phyloP scores from a whole-genome alignment of 2,797 vertebrate species.

The Halcyon chelicuti region DNA sequence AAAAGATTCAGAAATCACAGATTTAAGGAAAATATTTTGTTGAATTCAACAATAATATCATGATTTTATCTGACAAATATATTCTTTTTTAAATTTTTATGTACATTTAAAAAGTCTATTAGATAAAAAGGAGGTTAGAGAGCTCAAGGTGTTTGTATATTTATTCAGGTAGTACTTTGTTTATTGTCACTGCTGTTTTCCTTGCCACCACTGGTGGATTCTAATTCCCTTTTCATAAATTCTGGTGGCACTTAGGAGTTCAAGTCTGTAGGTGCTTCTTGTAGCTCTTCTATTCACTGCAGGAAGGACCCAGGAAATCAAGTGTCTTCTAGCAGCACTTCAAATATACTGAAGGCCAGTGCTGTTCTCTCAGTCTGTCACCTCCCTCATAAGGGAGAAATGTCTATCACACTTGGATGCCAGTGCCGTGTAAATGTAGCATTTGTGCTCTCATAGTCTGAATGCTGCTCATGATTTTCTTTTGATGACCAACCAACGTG shows the following conservation, averaged over 20 bases:
- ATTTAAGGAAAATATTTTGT: constrained; percentile 88
- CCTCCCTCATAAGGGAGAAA: constrained; percentile 76
- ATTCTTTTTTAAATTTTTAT: constrained; percentile 89
- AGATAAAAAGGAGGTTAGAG: constrained; percentile 90
- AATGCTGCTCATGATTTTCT: constrained; percentile 99
- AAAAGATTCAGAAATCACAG: constrained; percentile 85
- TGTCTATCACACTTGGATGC: constrained; percentile 94
- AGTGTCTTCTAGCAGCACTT: constrained; percentile 85
- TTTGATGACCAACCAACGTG: constrained; percentile 97
- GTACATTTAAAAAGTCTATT: constrained; percentile 88
- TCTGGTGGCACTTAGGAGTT: constrained; percentile 89
- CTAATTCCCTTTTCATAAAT: constrained; percentile 83
- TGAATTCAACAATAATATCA: constrained; percentile 87
- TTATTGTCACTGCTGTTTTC: constrained; percentile 86
- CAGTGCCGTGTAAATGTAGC: constrained; percentile 96
- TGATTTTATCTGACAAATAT: constrained; percentile 90
- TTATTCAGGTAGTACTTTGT: constrained; percentile 89
- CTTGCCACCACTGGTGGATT: constrained; percentile 84
- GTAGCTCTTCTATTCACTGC: constrained; percentile 80
- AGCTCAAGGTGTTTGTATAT: constrained; percentile 86
- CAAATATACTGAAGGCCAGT: constrained; percentile 82
- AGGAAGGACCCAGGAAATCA: constrained; percentile 82
- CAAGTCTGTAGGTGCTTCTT: constrained; percentile 88
- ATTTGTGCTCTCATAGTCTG: constrained; percentile 99
- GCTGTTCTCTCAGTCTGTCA: constrained; percentile 82